A percentile compares a stretch with the other conserved stretches of the same genome.
phyloP scores from a whole-genome alignment of 2,113 vertebrate species.

The Pao palembangensis region DNA sequence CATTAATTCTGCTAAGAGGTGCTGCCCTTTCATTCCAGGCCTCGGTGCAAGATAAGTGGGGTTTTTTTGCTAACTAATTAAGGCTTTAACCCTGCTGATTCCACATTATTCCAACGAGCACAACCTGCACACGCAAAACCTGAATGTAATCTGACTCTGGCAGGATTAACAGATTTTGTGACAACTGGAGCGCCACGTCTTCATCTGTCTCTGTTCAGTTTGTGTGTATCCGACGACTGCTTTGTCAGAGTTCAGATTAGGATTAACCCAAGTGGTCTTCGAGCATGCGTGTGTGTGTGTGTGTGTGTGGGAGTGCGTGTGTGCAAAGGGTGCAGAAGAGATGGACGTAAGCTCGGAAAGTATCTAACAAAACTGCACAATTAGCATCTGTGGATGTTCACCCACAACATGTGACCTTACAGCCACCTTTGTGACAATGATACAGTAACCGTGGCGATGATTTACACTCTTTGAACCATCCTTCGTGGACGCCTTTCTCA shows the following conservation, averaged over 20 bases:
- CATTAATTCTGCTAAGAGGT: constrained; percentile 5
- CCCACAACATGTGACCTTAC: background rate
- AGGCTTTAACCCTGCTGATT: constrained; percentile 30
- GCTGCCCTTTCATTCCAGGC: constrained; percentile 21
- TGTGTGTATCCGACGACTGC: constrained; percentile 25
- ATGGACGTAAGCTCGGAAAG: background rate
- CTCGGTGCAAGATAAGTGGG: constrained; percentile 10
- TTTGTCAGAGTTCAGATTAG: constrained; percentile 51
- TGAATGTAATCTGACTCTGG: constrained; percentile 8
- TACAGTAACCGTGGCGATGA: constrained; percentile 15
- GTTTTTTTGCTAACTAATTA: constrained; percentile 17
- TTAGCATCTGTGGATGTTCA: too few species aligned
- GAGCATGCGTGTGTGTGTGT: background rate
- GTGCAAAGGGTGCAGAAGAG: background rate
- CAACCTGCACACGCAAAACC: constrained; percentile 3
- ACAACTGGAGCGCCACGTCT: constrained; percentile 32
- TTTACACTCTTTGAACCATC: constrained; percentile 23
- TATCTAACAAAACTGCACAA: too few species aligned
- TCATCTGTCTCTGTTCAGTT: constrained; percentile 49
- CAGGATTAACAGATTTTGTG: constrained; percentile 52
- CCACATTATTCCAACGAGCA: constrained; percentile 8
- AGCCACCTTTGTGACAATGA: constrained; percentile 20
- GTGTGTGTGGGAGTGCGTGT: background rate
- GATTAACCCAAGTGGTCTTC: constrained; percentile 45
- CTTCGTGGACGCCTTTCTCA: background rate